Evolutionary conservation across 2,888 invertebrate genomes (phyloP).

Genomic region (Sinopyrophorus schimmeli): DNA sequence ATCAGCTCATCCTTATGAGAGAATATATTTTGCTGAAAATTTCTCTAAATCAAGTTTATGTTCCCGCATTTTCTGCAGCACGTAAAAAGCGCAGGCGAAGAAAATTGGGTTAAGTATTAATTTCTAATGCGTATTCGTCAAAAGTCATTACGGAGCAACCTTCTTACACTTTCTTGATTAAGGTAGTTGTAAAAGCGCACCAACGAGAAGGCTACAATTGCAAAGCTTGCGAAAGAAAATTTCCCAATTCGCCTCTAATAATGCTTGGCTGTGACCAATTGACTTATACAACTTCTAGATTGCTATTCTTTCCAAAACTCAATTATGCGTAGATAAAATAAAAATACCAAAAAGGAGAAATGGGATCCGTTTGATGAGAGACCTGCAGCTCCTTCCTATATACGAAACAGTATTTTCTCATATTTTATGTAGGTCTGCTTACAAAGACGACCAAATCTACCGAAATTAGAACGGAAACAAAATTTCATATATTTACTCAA

Average conservation of each 20-base stretch:
- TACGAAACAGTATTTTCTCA: constrained; percentile 13
- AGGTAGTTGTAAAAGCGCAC: not conserved
- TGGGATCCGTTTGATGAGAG: constrained; percentile 11
- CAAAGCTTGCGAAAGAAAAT: constrained; percentile 2
- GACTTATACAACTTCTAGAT: constrained; percentile 6
- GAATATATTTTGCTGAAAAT: too few relatives aligned
- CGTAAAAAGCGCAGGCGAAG: not conserved
- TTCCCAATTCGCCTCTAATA: constrained; percentile 5
- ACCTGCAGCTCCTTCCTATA: constrained; percentile 9
- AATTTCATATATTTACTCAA: too few relatives aligned
- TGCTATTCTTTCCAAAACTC: constrained; percentile 15
- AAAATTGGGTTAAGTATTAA: not conserved
- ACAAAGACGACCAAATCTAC: constrained; percentile 6
- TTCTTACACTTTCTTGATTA: not conserved
- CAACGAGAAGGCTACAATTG: constrained; percentile 1
- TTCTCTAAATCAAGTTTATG: too few relatives aligned
- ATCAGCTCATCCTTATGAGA: too few relatives aligned
- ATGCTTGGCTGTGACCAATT: constrained; percentile 13
- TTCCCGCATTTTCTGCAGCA: too few relatives aligned
- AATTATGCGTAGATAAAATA: constrained; percentile 21
- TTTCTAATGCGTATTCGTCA: not conserved
- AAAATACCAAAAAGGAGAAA: constrained; percentile 12
- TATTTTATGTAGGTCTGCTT: constrained; percentile 19
- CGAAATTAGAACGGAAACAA: constrained; percentile 8
- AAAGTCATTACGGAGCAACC: not conserved